Evolutionary conservation across 2,113 vertebrate species (phyloP).

Genomic region (Odobenus rosmarus): DNA sequence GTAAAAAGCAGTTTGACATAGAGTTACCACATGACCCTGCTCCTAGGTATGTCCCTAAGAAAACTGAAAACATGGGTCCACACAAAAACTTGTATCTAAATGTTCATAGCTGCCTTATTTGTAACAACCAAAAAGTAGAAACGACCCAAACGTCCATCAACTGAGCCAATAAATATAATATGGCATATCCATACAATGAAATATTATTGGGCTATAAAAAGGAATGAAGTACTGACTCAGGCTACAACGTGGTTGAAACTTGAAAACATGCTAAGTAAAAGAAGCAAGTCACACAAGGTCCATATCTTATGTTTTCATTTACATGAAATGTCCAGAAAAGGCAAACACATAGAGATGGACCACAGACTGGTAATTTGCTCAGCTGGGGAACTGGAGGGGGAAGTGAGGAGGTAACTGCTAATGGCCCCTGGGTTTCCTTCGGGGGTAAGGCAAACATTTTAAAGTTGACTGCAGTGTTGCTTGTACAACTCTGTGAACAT

Average conservation of each 20-base stretch:
- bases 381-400: accelerated
- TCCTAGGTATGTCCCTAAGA: neutral
- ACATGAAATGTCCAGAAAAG: neutral
- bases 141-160: neutral
- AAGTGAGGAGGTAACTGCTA: neutral
- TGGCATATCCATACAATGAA: neutral
- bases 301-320: neutral
- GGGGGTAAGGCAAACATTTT: neutral
- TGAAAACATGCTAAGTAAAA: neutral
- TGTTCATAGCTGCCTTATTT: neutral
- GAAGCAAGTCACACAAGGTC: neutral
- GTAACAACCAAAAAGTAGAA: neutral
- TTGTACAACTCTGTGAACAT: neutral
- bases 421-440: neutral
- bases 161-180: neutral
- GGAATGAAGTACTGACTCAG: neutral
- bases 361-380: neutral
- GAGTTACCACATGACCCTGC: neutral
- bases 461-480: neutral
- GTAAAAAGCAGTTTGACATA: neutral
- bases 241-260: neutral
- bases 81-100: neutral
- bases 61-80: neutral
- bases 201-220: conserved; percentile 28
- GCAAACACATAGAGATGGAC: neutral